phyloP scores from a whole-genome alignment of 1,140 invertebrate genomes.

The Drosophila trapezifrons region DNA sequence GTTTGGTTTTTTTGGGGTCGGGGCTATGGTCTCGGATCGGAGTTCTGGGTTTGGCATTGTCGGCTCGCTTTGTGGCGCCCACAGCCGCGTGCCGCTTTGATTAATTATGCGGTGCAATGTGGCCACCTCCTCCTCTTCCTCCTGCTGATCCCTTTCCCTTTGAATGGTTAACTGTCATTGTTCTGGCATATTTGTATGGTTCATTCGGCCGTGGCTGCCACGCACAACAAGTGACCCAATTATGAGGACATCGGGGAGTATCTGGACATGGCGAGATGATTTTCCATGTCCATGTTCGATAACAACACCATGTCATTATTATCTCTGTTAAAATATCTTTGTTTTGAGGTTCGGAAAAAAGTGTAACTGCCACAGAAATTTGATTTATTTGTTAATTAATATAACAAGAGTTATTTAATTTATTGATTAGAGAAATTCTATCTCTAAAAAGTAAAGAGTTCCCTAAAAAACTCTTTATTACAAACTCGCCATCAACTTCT shows the following conservation, averaged over 20 bases:
- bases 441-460: no score
- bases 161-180: conserved; percentile 45
- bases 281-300: conserved; percentile 31
- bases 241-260: conserved; percentile 37
- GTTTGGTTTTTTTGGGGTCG: conserved; percentile 5
- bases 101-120: conserved; percentile 75
- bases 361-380: neutral
- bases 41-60: conserved; percentile 45
- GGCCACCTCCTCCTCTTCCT: conserved; percentile 31
- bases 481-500: neutral
- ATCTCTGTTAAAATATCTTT: conserved; percentile 4
- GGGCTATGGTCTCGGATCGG: conserved; percentile 9
- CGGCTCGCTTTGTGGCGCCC: conserved; percentile 77
- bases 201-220: conserved; percentile 33
- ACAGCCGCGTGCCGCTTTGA: conserved; percentile 76
- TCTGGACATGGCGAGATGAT: conserved; percentile 49
- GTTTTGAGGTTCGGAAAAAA: neutral
- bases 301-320: neutral
- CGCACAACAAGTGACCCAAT: conserved; percentile 60
- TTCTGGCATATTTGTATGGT: conserved; percentile 30
- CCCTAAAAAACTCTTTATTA: neutral
- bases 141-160: conserved; percentile 3
- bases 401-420: neutral
- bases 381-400: neutral
- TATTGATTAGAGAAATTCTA: neutral